Conservation (phyloP, 2,113 vertebrate genomes). For the Pachycephala philippinensis region DNA sequence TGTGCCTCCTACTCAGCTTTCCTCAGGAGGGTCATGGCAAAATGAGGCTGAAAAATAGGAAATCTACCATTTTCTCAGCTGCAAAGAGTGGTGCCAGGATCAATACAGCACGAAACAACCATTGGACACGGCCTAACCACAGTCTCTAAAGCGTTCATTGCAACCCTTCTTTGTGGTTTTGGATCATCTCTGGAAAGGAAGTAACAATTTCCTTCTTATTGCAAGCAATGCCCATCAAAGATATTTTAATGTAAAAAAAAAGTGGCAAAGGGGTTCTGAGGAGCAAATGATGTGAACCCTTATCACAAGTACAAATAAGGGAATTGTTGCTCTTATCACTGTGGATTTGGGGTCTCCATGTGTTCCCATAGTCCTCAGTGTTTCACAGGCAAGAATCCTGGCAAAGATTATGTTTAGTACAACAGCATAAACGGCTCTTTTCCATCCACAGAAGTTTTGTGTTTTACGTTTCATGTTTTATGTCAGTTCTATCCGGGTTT, state of each 20-base stretch:
- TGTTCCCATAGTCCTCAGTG: background rate
- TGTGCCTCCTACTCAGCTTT: background rate
- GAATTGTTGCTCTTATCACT: background rate
- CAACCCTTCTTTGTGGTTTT: background rate
- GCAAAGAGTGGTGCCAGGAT: background rate
- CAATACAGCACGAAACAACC: background rate
- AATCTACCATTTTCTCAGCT: background rate
- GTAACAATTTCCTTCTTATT: background rate
- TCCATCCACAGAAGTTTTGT: background rate
- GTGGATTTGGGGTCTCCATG: rapidly evolving
- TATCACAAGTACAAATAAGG: background rate
- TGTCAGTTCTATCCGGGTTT: background rate
- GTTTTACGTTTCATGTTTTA: background rate
- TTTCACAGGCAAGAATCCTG: background rate
- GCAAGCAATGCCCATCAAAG: background rate
- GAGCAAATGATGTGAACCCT: background rate
- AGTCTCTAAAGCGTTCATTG: background rate
- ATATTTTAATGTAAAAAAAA: background rate
- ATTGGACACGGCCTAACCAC: background rate
- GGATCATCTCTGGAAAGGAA: background rate
- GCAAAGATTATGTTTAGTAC: background rate
- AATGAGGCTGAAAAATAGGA: background rate
- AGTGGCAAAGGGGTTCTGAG: background rate
- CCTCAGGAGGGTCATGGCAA: background rate
- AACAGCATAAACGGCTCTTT: background rate